Conservation (phyloP, 2,797 vertebrate genomes). For the Heliangelus exortis region DNA sequence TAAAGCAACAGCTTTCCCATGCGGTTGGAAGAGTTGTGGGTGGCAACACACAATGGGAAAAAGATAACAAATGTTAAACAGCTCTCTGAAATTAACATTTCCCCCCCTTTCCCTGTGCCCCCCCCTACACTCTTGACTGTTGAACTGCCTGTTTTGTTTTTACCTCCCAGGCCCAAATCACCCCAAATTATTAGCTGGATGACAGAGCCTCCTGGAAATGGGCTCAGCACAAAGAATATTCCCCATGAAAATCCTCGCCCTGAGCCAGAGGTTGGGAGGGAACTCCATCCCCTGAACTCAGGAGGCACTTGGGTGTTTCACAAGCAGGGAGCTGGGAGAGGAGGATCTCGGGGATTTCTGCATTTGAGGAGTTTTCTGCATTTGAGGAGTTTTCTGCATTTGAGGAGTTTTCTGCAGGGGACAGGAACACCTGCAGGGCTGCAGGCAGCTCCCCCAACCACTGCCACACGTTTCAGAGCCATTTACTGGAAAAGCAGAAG, state of each 20-base stretch:
- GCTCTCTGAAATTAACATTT: constrained; percentile 29
- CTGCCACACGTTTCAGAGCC: neutral
- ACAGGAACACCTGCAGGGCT: neutral
- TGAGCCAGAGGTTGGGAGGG: neutral
- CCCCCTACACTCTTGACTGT: neutral
- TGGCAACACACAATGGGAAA: constrained; percentile 9
- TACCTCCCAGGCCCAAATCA: constrained; percentile 40
- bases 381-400: too few species aligned
- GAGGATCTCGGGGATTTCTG: neutral
- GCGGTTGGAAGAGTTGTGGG: constrained; percentile 7
- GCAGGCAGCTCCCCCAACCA: neutral
- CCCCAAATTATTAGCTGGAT: neutral
- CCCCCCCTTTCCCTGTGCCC: neutral
- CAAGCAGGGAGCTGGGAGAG: neutral
- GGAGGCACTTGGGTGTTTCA: neutral
- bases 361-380: neutral
- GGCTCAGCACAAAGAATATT: constrained; percentile 37
- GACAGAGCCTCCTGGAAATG: neutral
- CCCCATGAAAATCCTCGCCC: neutral
- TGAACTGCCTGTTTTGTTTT: constrained; percentile 29
- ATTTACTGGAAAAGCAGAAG: neutral
- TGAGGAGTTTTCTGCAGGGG: neutral
- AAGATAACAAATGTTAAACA: constrained; percentile 38
- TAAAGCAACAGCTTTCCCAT: constrained; percentile 40
- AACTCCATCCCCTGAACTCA: neutral